Conservation (phyloP, 2,888 invertebrate species). For the Diplazon laetatorius region DNA sequence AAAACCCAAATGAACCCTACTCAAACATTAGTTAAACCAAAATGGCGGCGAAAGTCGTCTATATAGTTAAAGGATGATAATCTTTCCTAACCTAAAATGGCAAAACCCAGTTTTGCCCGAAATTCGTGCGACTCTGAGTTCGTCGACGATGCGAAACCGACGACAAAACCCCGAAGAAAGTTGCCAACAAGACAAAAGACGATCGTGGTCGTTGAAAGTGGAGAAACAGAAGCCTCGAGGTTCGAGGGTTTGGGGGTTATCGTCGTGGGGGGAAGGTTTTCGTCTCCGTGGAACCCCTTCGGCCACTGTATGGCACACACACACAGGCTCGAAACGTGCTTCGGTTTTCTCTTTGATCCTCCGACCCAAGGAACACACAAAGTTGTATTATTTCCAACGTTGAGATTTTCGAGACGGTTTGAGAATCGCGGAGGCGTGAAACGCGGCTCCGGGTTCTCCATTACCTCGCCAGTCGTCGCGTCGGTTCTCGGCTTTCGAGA, state of each 20-base stretch:
- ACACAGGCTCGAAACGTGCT: constrained; percentile 46
- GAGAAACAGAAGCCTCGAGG: constrained; percentile 49
- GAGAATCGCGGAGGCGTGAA: constrained; percentile 77
- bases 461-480: constrained; percentile 60
- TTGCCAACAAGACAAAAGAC: constrained; percentile 41
- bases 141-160: no score
- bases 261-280: no score
- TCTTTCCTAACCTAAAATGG: no score
- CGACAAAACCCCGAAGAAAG: no score
- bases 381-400: constrained; percentile 80
- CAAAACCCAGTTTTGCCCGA: no score
- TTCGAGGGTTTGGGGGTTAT: no score
- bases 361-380: constrained; percentile 77
- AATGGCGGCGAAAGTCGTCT: no score
- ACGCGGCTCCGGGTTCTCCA: constrained; percentile 71
- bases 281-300: constrained; percentile 52
- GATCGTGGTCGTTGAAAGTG: constrained; percentile 27
- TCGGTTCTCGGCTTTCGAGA: constrained; percentile 44
- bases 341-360: constrained; percentile 77
- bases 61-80: no score
- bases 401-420: constrained; percentile 77
- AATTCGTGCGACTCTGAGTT: no score
- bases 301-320: constrained; percentile 18
- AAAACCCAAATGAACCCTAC: no score
- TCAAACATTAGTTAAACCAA: no score